A percentile compares a stretch with the other conserved stretches of the same genome.
phyloP scores from a whole-genome alignment of 2,113 vertebrate genomes.

The Sturnira hondurensis region DNA sequence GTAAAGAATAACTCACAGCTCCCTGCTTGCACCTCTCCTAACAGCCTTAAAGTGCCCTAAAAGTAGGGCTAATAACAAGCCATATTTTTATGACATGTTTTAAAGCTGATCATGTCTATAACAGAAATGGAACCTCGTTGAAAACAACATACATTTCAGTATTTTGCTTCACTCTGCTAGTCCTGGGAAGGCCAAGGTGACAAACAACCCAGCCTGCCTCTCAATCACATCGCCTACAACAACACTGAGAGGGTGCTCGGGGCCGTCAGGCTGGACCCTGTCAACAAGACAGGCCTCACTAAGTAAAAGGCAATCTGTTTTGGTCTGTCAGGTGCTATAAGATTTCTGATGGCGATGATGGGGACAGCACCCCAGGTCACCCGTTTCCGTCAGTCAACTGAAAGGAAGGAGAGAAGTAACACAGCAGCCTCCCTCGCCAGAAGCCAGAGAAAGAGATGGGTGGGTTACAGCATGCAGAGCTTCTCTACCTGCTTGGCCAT shows the following conservation, averaged over 20 bases:
- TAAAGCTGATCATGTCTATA: background rate
- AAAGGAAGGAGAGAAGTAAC: background rate
- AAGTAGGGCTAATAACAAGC: background rate
- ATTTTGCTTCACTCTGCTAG: constrained; percentile 49
- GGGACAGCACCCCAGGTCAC: background rate
- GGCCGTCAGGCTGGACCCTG: constrained; percentile 23
- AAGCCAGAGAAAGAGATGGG: constrained; percentile 4
- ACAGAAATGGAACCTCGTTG: constrained; percentile 39
- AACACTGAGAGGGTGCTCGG: background rate
- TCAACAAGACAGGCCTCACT: background rate
- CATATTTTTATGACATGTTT: constrained; percentile 29
- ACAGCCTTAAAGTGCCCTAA: background rate
- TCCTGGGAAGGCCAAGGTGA: constrained; percentile 59
- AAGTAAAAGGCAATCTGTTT: constrained; percentile 33
- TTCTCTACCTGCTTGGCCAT: background rate
- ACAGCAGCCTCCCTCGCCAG: background rate
- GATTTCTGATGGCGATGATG: constrained; percentile 23
- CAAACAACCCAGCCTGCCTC: constrained; percentile 13
- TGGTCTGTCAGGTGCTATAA: background rate
- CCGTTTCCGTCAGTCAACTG: background rate
- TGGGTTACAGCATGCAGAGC: background rate
- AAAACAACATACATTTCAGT: constrained; percentile 63
- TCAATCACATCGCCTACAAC: constrained; percentile 65
- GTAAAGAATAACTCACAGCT: background rate
- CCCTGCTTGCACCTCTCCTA: background rate